phyloP scores from a whole-genome alignment of 2,113 vertebrate species.

The Apteryx mantelli region DNA sequence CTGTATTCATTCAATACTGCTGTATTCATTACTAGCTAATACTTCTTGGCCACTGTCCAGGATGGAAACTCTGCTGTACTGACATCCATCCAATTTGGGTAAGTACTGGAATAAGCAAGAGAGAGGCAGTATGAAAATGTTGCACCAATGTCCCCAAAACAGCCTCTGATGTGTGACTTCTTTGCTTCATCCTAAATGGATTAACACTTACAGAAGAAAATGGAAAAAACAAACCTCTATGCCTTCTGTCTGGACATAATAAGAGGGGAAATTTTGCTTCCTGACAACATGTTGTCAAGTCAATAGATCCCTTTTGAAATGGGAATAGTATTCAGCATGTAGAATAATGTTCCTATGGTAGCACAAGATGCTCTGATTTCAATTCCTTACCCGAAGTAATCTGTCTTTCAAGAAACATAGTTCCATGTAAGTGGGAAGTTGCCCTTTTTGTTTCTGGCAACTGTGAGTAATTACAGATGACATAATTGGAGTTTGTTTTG shows the following conservation, averaged over 20 bases:
- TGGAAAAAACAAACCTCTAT: not conserved
- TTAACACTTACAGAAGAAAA: not conserved
- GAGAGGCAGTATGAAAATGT: constrained; percentile 7
- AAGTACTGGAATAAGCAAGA: constrained; percentile 42
- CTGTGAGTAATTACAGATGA: not conserved
- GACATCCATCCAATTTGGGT: constrained; percentile 31
- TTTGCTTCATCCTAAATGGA: not conserved
- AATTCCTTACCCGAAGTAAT: not conserved
- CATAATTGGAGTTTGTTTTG: not conserved
- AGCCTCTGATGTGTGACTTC: constrained; percentile 20
- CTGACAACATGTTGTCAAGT: not conserved
- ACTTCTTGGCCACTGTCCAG: not conserved
- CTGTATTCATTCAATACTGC: not conserved
- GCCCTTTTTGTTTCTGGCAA: not conserved
- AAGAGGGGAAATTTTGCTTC: constrained; percentile 1
- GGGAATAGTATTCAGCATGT: not conserved
- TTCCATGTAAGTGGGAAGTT: not conserved
- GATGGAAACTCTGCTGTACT: constrained; percentile 2
- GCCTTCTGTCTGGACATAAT: not conserved
- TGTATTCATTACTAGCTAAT: not conserved
- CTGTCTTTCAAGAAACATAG: not conserved
- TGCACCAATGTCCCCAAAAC: constrained; percentile 1
- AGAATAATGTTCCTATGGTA: not conserved
- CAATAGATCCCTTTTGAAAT: constrained; percentile 28
- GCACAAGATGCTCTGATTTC: not conserved